Conservation (phyloP, 2,888 invertebrate genomes). For the Portevinia maculata region DNA sequence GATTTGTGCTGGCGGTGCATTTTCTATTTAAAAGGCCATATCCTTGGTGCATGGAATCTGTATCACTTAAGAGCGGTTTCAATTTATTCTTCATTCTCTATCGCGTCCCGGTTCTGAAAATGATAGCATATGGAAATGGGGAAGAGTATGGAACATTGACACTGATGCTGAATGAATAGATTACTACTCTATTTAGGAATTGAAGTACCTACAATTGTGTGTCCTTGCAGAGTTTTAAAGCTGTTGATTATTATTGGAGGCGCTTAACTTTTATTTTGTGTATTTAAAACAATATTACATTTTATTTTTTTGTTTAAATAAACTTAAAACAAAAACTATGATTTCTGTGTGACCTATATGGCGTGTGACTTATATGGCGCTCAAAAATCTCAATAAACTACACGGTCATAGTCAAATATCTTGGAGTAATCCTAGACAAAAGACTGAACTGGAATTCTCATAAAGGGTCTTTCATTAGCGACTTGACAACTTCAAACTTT, state of each 20-base stretch:
- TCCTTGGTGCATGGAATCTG: slow-evolving; percentile 56
- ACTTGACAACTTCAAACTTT: too few relatives aligned
- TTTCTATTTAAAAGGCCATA: slow-evolving; percentile 40
- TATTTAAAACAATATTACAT: too few relatives aligned
- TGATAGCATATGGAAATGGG: slow-evolving; percentile 29
- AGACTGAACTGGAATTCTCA: too few relatives aligned
- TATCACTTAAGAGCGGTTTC: slow-evolving; percentile 43
- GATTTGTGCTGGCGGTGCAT: slow-evolving; percentile 21
- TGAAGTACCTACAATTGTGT: slow-evolving; percentile 13
- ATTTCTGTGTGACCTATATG: too few relatives aligned
- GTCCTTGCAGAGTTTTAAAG: slow-evolving; percentile 38
- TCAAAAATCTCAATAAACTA: too few relatives aligned
- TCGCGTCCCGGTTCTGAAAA: slow-evolving; percentile 24
- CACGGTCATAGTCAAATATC: too few relatives aligned
- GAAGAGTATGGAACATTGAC: slow-evolving; percentile 47
- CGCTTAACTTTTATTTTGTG: too few relatives aligned
- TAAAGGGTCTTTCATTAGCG: too few relatives aligned
- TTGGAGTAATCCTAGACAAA: too few relatives aligned
- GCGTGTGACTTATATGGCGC: too few relatives aligned
- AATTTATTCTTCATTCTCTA: slow-evolving; percentile 16
- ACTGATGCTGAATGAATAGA: slow-evolving; percentile 37
- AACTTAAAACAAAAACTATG: too few relatives aligned
- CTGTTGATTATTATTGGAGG: slow-evolving; percentile 21
- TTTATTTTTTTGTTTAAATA: too few relatives aligned
- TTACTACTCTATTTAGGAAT: slow-evolving; percentile 37